These are phyloP conservation scores for Xiphydria camelus DNA, from an alignment of 2,888 invertebrate genomes.

Conservation along the genomic window DNA sequence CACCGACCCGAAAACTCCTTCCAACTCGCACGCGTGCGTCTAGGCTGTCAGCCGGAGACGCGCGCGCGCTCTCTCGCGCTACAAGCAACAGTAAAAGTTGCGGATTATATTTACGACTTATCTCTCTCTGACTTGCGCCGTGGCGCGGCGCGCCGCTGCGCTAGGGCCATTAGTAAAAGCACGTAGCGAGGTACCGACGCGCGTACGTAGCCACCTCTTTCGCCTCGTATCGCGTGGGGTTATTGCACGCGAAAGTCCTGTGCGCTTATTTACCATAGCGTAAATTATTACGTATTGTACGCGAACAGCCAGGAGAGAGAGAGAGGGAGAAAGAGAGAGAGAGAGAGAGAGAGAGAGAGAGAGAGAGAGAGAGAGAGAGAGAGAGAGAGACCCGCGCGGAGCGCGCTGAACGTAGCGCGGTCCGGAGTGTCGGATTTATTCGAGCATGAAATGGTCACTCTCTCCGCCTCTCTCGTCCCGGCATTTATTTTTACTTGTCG, in stretches of 20 bases:
- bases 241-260: neutral
- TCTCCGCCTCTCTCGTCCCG: too few species aligned
- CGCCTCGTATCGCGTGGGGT: neutral
- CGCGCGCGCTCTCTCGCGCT: too few species aligned
- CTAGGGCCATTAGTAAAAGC: conserved; percentile 30
- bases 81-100: conserved; percentile 32
- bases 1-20: conserved; percentile 27
- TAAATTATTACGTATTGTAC: conserved; percentile 5
- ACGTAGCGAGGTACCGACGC: conserved; percentile 9
- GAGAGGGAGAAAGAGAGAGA: too few species aligned
- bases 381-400: too few species aligned
- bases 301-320: too few species aligned
- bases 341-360: too few species aligned
- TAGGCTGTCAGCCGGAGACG: too few species aligned
- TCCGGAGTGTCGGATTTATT: conserved; percentile 18
- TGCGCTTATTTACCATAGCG: conserved; percentile 3
- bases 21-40: conserved; percentile 1
- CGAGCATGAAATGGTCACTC: conserved; percentile 23
- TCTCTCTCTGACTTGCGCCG: conserved; percentile 25
- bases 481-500: too few species aligned
- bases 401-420: neutral
- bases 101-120: conserved; percentile 41
- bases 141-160: too few species aligned
- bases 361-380: too few species aligned
- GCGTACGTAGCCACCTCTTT: neutral